Evolutionary conservation across 2,797 vertebrate genomes (phyloP).

Genomic region (Epinephelus awoara): DNA sequence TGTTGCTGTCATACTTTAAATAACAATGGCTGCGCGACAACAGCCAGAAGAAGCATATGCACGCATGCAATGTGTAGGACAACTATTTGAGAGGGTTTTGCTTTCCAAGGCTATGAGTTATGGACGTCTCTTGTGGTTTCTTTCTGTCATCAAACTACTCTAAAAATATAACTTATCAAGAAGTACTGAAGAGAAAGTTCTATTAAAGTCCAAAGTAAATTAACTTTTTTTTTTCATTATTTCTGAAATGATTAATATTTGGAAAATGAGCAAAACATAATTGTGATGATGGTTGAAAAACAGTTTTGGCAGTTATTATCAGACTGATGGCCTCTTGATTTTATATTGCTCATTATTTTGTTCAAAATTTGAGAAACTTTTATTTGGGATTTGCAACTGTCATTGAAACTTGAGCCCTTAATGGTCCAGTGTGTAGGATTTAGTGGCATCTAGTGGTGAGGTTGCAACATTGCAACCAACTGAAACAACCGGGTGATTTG

Average conservation of each 20-base stretch:
- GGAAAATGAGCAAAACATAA: neutral
- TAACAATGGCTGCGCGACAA: conserved; percentile 39
- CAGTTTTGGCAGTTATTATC: neutral
- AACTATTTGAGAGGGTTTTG: conserved; percentile 30
- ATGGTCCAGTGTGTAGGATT: no score
- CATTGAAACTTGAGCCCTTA: no score
- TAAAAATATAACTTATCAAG: conserved; percentile 9
- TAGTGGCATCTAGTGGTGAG: no score
- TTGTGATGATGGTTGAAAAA: neutral
- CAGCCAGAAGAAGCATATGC: conserved; percentile 18
- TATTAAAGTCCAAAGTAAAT: neutral
- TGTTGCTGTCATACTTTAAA: conserved; percentile 53
- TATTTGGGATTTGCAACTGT: no score
- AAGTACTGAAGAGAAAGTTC: neutral
- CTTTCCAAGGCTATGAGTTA: conserved; percentile 31
- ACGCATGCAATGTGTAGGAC: conserved; percentile 32
- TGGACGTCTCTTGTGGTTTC: conserved; percentile 8
- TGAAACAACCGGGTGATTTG: no score
- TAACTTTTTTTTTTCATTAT: neutral
- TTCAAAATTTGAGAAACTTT: neutral
- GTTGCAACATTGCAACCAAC: no score
- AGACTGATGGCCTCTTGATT: neutral
- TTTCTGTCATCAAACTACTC: conserved; percentile 6
- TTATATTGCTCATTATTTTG: neutral
- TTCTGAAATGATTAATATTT: conserved; percentile 1